Base-by-base conservation (phyloP, 2,113 vertebrate genomes). In the Hypomesus transpacificus region DNA sequence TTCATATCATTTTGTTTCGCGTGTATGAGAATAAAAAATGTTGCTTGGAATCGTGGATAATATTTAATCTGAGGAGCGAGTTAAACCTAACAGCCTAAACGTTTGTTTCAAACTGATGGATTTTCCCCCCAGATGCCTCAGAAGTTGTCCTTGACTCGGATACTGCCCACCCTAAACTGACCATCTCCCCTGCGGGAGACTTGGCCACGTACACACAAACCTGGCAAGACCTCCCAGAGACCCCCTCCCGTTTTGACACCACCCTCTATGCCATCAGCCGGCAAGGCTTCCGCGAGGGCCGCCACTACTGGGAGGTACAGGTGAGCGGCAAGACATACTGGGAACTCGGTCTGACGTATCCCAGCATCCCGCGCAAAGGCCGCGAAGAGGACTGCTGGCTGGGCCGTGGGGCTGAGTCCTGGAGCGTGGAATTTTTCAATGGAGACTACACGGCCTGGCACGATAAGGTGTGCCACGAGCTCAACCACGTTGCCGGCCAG, bases 271-370 rank as follows among this genome's bases (percentile, higher is more conserved):
- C 91, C 7, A 81, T 95, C 76, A 86, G 91, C 16, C 74, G 11
- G 21, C 72, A 91, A 59, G 88, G 83, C 79, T 92, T 94, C 54
- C 81, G 82, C 0, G 75, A 89, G 0, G 90, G 91, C 3, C 92
- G 92, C 65, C 92, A 92, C 74, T 95, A 95, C 86, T 94, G 93
- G 93, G 94, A 95, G 77, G 92, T 94, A 76, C 83, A 90, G 20
- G 92, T 95, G 76, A 84, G 66, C 14, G 92, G 91, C 34, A 94
- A 95, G 82, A 92, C 91, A 2, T 92, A 93, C 83, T 94, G 94
- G 94, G 89, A 90, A 1, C 71, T 94, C n/a, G 94, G 94, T 0
- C 77, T 94, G 80, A 91, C 93, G 31, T 88, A 90, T 0, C 89
- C 92, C 0, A 88, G 86, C 61, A 89, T 92, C 3, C 76, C 79